phyloP scores from a whole-genome alignment of 2,797 vertebrate species.

The Melanogrammus aeglefinus region DNA sequence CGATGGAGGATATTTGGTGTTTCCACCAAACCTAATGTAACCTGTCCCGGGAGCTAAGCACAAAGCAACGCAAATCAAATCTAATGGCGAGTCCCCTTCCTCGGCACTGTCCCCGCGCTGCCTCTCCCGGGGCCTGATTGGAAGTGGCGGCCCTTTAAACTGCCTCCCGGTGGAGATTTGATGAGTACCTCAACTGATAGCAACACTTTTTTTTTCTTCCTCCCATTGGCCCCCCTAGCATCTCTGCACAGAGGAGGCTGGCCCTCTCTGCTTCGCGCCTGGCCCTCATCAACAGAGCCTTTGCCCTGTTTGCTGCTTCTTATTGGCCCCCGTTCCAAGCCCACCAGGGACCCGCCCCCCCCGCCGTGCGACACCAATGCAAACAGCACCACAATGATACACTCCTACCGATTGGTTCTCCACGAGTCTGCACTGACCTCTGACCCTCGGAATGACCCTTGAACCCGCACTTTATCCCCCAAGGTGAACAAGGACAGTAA shows the following conservation, averaged over 20 bases:
- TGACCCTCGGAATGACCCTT: background rate
- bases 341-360: background rate
- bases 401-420: background rate
- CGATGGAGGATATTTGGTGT: background rate
- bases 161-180: conserved; percentile 28
- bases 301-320: background rate
- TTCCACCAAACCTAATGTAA: background rate
- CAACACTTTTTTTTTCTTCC: background rate
- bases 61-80: conserved; percentile 5
- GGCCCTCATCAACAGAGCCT: background rate
- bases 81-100: conserved; percentile 18
- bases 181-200: conserved; percentile 25
- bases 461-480: background rate
- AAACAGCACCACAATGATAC: background rate
- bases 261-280: background rate
- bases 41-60: background rate
- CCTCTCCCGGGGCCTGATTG: conserved; percentile 29
- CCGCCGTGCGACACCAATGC: background rate
- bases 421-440: background rate
- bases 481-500: background rate
- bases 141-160: conserved; percentile 37
- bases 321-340: conserved; percentile 3
- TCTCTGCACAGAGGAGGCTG: background rate
- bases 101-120: conserved; percentile 28
- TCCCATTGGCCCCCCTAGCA: background rate